Percentiles rank a stretch among this genome's conserved stretches.
phyloP scores from a whole-genome alignment of 2,113 vertebrate genomes.

The Irena cyanogastra region DNA sequence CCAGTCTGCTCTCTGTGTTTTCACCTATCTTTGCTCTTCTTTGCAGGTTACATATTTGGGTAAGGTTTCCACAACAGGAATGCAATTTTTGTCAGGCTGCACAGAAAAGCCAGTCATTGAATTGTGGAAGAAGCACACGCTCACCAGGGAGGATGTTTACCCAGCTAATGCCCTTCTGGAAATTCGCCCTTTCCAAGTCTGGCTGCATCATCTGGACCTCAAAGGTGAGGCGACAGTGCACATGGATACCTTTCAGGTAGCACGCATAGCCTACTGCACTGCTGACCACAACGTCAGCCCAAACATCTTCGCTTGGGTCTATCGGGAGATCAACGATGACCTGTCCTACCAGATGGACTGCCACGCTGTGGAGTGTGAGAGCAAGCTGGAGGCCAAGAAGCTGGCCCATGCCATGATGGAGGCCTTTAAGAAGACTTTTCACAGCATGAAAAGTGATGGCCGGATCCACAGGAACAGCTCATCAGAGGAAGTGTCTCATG shows the following conservation, averaged over 20 bases:
- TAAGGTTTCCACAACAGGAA: constrained; percentile 89
- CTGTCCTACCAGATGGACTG: constrained; percentile 99
- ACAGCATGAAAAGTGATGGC: constrained; percentile 96
- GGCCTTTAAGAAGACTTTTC: constrained; percentile 98
- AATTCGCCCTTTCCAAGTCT: constrained; percentile 97
- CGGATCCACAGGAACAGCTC: constrained; percentile 93
- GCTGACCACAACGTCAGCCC: constrained; percentile 92
- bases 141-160: constrained; percentile 75
- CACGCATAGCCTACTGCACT: constrained; percentile 98
- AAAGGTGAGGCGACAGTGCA: constrained; percentile 86
- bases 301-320: constrained; percentile 97
- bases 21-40: constrained; percentile 34
- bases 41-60: constrained; percentile 93
- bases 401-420: constrained; percentile 99
- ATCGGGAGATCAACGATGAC: constrained; percentile 98
- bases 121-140: constrained; percentile 83
- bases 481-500: constrained; percentile 86
- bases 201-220: constrained; percentile 90
- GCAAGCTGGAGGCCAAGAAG: constrained; percentile 97
- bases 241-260: constrained; percentile 98
- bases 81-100: constrained; percentile 93
- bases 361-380: constrained; percentile 95
- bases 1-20: background rate
- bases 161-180: constrained; percentile 85
- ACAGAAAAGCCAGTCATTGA: constrained; percentile 93